phyloP scores from a whole-genome alignment of 2,113 vertebrate genomes.

The Sapayoa aenigma region DNA sequence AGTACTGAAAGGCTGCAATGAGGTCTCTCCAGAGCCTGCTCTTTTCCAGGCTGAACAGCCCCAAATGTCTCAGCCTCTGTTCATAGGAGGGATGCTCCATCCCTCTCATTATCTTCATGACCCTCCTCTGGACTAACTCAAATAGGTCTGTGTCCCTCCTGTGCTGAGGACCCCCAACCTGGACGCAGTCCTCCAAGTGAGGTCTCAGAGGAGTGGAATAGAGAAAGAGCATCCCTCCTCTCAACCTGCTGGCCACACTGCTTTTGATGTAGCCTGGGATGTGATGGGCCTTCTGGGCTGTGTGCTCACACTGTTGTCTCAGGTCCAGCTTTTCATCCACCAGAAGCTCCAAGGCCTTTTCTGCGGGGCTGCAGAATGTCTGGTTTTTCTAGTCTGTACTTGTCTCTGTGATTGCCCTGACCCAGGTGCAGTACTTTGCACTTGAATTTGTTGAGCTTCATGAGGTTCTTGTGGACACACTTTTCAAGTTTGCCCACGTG shows the following conservation, averaged over 20 bases:
- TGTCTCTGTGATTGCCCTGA: neutral
- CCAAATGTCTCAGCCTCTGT: neutral
- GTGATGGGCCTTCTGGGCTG: neutral
- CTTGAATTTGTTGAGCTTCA: neutral
- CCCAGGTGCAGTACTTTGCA: too few species aligned
- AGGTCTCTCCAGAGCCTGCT: neutral
- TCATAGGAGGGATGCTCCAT: neutral
- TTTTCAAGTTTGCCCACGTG: neutral
- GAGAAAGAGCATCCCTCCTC: neutral
- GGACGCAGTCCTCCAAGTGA: neutral
- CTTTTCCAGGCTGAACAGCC: neutral
- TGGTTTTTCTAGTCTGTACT: neutral
- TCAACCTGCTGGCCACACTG: rapidly evolving
- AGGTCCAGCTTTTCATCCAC: neutral
- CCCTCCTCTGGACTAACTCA: neutral
- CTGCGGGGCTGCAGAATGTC: neutral
- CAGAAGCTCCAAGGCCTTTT: neutral
- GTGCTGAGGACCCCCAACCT: neutral
- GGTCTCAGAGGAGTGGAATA: neutral
- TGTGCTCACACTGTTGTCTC: neutral
- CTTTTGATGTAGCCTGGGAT: neutral
- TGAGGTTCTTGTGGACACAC: neutral
- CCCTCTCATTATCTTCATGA: neutral
- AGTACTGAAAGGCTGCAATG: neutral
- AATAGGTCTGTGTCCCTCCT: neutral